A percentile compares a stretch with the other conserved stretches of the same genome.
Conservation (phyloP, 2,888 invertebrate species). For the Drosophila eohydei region DNA sequence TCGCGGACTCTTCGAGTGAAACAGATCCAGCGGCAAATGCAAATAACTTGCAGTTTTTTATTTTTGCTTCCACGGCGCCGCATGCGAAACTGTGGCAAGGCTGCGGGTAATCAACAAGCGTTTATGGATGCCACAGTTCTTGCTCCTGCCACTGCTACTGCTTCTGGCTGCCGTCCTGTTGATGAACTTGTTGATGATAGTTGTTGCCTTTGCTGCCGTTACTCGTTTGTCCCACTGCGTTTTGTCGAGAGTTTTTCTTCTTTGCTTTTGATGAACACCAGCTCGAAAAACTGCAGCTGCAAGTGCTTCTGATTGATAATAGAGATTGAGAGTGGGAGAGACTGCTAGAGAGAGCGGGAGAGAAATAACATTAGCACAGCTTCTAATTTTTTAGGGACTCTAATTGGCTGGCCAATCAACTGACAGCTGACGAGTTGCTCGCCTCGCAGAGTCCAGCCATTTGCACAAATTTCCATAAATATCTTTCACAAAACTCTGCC, state of each 20-base stretch:
- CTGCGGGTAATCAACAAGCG: conserved; percentile 78
- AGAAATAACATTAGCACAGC: conserved; percentile 9
- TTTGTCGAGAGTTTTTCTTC: conserved; percentile 25
- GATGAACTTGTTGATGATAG: conserved; percentile 76
- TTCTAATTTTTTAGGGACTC: conserved; percentile 12
- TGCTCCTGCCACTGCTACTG: background rate
- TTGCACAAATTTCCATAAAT: conserved; percentile 47
- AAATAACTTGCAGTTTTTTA: conserved; percentile 62
- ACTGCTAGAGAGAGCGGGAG: background rate
- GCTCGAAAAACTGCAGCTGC: conserved; percentile 26
- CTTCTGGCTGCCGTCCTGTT: conserved; percentile 20
- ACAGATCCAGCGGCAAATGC: conserved; percentile 75
- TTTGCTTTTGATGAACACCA: conserved; percentile 39
- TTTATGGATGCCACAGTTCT: conserved; percentile 68
- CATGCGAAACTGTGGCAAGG: conserved; percentile 67
- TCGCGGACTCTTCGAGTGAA: conserved; percentile 65
- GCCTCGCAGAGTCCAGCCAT: background rate
- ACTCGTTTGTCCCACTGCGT: conserved; percentile 58
- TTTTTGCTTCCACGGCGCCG: conserved; percentile 13
- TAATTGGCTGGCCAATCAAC: conserved; percentile 40
- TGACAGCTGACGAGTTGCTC: conserved; percentile 27
- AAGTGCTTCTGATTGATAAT: conserved; percentile 14
- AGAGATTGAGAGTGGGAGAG: background rate
- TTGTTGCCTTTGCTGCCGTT: conserved; percentile 39
- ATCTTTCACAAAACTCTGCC: conserved; percentile 11